phyloP scores from a whole-genome alignment of 1,140 invertebrate genomes.

The Venustaconcha ellipsiformis region DNA sequence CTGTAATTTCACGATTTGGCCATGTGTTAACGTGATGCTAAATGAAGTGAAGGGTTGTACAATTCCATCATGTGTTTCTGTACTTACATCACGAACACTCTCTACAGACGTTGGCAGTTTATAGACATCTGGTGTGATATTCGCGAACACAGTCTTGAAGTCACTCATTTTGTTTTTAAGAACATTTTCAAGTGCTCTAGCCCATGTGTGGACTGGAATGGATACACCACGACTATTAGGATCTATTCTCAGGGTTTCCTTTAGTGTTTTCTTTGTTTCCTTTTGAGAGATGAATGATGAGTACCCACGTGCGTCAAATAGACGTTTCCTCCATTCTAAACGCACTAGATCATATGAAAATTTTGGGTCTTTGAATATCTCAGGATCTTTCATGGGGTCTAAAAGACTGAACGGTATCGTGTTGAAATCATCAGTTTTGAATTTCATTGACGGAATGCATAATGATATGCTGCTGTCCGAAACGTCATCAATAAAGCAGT shows the following conservation, averaged over 20 bases:
- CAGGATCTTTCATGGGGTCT: constrained; percentile 29
- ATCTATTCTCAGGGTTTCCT: neutral
- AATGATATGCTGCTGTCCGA: constrained; percentile 24
- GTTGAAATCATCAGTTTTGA: constrained; percentile 10
- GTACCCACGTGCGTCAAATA: constrained; percentile 7
- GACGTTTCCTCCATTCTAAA: constrained; percentile 17
- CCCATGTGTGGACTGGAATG: constrained; percentile 12
- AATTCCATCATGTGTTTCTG: neutral
- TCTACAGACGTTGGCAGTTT: too few species aligned
- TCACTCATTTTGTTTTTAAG: constrained; percentile 6
- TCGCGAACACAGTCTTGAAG: neutral
- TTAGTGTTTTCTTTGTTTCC: too few species aligned
- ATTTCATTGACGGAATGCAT: constrained; percentile 21
- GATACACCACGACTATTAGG: neutral
- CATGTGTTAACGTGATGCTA: constrained; percentile 20
- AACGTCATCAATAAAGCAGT: constrained; percentile 25
- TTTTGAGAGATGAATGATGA: too few species aligned
- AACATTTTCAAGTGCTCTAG: constrained; percentile 3
- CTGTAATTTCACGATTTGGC: constrained; percentile 27
- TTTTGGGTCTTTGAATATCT: constrained; percentile 10
- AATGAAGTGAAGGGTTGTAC: constrained; percentile 22
- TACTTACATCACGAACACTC: constrained; percentile 8
- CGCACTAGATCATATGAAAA: constrained; percentile 3
- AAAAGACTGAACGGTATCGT: constrained; percentile 33
- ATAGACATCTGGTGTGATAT: too few species aligned